These are phyloP conservation scores for Pristionchus exspectatus DNA, from an alignment of 2,888 invertebrate genomes.

Conservation along the genomic window DNA sequence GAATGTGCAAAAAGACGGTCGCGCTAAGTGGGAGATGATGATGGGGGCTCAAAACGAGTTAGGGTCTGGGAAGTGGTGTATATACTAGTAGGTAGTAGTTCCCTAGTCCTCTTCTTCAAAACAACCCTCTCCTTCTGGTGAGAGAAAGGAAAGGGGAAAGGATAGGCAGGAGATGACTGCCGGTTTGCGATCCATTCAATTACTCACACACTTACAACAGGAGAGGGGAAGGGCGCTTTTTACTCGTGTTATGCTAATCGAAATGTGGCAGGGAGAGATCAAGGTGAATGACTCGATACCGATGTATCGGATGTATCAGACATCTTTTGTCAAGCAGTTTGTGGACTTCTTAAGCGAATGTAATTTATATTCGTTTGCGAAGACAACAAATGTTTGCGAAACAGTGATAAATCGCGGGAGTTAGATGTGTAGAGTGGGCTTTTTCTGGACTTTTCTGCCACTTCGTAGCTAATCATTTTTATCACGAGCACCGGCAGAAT, in stretches of 20 bases:
- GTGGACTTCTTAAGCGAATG: too few relatives aligned
- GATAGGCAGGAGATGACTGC: not conserved
- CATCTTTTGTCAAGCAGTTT: too few relatives aligned
- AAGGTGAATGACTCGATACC: not conserved
- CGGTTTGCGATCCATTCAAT: constrained; percentile 38
- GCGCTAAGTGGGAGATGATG: not conserved
- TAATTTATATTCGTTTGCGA: too few relatives aligned
- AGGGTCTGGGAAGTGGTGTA: constrained; percentile 28
- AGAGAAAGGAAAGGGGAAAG: not conserved
- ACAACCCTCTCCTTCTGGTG: not conserved
- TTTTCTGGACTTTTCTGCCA: too few relatives aligned
- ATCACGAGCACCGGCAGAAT: too few relatives aligned
- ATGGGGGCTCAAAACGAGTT: constrained; percentile 29
- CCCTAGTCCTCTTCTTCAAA: not conserved
- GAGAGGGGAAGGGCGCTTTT: not conserved
- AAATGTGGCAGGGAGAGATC: not conserved
- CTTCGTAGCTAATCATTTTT: too few relatives aligned
- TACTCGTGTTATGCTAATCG: constrained; percentile 37
- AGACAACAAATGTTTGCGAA: too few relatives aligned
- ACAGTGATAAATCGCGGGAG: too few relatives aligned
- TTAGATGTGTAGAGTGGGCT: too few relatives aligned
- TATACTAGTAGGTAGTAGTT: constrained; percentile 12
- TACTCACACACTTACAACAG: not conserved
- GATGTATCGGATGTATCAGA: too few relatives aligned
- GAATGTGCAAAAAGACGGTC: not conserved